Percentiles rank a stretch among this genome's conserved stretches.
phyloP scores from a whole-genome alignment of 2,113 vertebrate species.

The Corvus cornix region DNA sequence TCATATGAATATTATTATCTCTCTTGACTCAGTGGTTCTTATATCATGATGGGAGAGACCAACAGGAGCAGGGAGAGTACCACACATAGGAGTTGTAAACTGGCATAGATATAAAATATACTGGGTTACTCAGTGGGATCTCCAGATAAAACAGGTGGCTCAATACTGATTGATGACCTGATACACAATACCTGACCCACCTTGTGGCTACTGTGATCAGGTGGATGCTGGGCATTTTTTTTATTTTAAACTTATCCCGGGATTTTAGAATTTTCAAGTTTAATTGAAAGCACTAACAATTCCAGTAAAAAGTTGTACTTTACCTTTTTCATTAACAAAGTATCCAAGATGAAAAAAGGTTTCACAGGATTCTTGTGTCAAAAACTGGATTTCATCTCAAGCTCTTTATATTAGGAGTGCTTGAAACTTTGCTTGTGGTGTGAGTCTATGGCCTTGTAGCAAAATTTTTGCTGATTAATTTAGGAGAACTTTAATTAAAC shows the following conservation, averaged over 20 bases:
- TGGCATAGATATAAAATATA: background rate
- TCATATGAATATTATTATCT: background rate
- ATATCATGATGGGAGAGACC: background rate
- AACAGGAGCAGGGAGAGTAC: background rate
- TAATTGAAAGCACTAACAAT: background rate
- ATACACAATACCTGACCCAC: background rate
- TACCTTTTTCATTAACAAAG: background rate
- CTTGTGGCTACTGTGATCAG: fast-evolving
- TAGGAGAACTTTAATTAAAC: background rate
- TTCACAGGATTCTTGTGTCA: background rate
- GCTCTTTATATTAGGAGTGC: background rate
- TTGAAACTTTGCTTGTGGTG: background rate
- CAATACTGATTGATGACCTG: background rate
- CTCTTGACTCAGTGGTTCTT: background rate
- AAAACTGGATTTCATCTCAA: background rate
- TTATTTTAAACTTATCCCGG: background rate
- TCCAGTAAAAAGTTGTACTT: background rate
- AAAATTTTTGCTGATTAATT: background rate
- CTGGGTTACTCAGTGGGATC: background rate
- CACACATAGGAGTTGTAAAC: background rate
- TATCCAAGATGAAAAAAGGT: background rate
- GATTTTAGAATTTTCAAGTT: background rate
- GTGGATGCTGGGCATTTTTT: background rate
- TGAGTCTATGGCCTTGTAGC: background rate
- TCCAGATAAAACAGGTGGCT: background rate